Evolutionary conservation across 1,140 invertebrate genomes (phyloP).

Genomic region (Cylas formicarius): DNA sequence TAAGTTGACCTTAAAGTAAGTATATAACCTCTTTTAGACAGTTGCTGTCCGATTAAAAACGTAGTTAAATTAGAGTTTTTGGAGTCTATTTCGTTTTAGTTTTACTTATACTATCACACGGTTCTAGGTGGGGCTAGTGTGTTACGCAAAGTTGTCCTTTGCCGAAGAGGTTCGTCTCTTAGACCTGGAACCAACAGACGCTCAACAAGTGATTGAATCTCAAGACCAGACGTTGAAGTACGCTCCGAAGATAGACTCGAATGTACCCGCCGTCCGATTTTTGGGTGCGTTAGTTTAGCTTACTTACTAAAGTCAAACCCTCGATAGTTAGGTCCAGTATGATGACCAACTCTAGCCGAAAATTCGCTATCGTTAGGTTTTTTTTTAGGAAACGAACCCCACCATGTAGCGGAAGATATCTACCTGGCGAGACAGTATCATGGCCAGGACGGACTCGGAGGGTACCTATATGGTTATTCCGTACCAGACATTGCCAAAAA

Average conservation of each 20-base stretch:
- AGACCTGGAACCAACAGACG: conserved; percentile 55
- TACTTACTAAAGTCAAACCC: too few relatives aligned
- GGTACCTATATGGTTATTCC: conserved; percentile 56
- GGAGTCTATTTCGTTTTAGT: not conserved
- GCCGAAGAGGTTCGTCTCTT: conserved; percentile 37
- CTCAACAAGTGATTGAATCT: conserved; percentile 49
- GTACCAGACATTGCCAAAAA: conserved; percentile 58
- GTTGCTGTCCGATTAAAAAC: not conserved
- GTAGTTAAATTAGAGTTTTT: not conserved
- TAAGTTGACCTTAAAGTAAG: too few relatives aligned
- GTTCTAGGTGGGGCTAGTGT: conserved; percentile 14
- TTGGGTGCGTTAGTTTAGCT: conserved; percentile 7
- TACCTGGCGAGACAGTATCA: conserved; percentile 58
- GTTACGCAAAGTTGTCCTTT: conserved; percentile 3
- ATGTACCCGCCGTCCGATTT: conserved; percentile 43
- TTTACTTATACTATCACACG: not conserved
- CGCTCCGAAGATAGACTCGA: conserved; percentile 47
- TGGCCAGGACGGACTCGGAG: conserved; percentile 51
- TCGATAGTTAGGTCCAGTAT: too few relatives aligned
- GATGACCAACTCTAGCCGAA: too few relatives aligned
- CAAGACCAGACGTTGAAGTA: conserved; percentile 43
- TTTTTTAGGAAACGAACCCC: conserved; percentile 49
- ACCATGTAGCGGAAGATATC: conserved; percentile 58
- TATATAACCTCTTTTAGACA: too few relatives aligned
- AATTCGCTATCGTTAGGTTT: not conserved